A percentile compares a stretch with the other conserved stretches of the same genome.
phyloP scores from a whole-genome alignment of 2,888 invertebrate species.

The Nipponacmea schrenckii region DNA sequence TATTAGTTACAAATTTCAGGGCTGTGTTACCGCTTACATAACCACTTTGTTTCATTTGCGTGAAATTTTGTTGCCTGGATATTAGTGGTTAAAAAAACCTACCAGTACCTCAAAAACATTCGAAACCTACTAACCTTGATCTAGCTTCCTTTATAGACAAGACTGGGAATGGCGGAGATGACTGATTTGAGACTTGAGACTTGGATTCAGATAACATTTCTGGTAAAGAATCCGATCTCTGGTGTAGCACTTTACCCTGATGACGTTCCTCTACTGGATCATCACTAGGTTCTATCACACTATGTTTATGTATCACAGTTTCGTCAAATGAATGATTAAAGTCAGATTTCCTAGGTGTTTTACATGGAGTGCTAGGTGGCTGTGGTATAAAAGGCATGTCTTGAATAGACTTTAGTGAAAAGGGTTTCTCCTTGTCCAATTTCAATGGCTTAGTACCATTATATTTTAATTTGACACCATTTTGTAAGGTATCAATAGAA shows the following conservation, averaged over 20 bases:
- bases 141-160: conserved; percentile 56
- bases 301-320: no score
- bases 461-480: not conserved
- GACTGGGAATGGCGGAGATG: conserved; percentile 42
- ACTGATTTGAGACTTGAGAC: conserved; percentile 45
- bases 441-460: conserved; percentile 47
- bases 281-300: no score
- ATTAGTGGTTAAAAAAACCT: not conserved
- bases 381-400: conserved; percentile 54
- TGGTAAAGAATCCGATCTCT: not conserved
- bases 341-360: no score
- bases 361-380: conserved; percentile 50
- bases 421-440: conserved; percentile 45
- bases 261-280: no score
- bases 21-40: no score
- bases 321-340: no score
- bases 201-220: conserved; percentile 22
- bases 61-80: no score
- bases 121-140: conserved; percentile 41
- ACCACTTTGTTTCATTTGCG: no score
- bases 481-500: not conserved
- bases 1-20: no score
- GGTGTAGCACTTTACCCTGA: no score
- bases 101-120: not conserved
- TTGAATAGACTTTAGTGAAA: conserved; percentile 47